Evolutionary conservation across 35 echinoderm and acorn worm genomes (phyloP), one percentile per base, ranked within the genome.

Genomic region (Ophioderma brevispina): DNA sequence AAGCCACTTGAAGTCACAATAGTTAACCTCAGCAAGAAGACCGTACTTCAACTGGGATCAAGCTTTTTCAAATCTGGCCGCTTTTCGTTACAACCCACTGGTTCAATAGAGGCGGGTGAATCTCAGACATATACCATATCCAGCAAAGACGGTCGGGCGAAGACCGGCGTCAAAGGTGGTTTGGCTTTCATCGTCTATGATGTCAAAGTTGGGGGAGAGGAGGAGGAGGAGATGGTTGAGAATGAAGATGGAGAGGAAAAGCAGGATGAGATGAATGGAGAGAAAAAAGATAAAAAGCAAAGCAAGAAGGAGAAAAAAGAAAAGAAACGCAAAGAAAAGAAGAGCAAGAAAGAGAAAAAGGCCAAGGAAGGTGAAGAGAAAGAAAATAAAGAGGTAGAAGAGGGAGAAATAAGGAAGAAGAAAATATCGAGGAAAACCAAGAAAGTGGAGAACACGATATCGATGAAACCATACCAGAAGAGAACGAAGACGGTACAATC

Each of bases 351-450:
- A 30, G 41, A 46, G 41, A 70, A 70, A 30, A 70, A 70, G 28
- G 23, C 1, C n/a, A 25, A 70, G n/a, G 59, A 25, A 13, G 28
- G 28, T 13, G 59, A 70, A 30, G 17, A 18, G n/a, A 18, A 70
- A 70, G 59, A 70, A 70, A 70, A 70, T 70, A 70, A 70, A 70
- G 59, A 70, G n/a, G 59, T 25, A 15, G 59, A 70, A 30, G 59
- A 70, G 23, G 59, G 28, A 70, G 59, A 70, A 30, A 70, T 6
- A 70, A 70, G 23, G 59, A 70, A 25, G 28, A 70, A 25, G 59
- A 70, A 2, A 6, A 70, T 70, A 25, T 4, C 10, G 59, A 70
- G 59, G 59, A 70, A 2, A 25, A 2, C 23, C 15, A 6, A 3
- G 59, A 70, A 6, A 25, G 17, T 18, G 59, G n/a, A 25, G 59